Evolutionary conservation across 2,113 vertebrate species (phyloP).

Genomic region (Circaetus cinerascens): DNA sequence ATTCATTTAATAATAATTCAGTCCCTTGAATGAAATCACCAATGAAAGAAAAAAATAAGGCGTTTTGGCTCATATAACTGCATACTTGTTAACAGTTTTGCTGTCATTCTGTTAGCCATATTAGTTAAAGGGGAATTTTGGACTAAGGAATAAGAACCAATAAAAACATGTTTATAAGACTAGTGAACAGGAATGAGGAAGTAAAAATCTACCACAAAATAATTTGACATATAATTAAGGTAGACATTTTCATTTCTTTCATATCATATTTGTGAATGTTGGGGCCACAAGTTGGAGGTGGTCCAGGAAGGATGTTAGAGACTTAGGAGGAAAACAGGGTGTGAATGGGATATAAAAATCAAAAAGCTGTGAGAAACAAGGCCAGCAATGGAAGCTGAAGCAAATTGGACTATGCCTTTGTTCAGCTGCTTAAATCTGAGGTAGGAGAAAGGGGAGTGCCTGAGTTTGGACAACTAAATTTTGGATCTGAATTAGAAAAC

Average conservation of each 20-base stretch:
- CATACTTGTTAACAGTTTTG: background rate
- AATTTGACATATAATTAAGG: background rate
- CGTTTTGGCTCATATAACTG: rapidly evolving
- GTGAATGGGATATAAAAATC: background rate
- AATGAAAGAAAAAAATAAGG: background rate
- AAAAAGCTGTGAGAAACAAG: background rate
- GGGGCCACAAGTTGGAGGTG: background rate
- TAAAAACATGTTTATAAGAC: background rate
- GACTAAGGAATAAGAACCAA: background rate
- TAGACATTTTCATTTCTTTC: background rate
- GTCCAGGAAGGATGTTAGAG: background rate
- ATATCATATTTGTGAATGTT: background rate
- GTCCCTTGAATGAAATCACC: background rate
- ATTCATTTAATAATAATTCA: background rate
- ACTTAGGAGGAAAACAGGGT: background rate
- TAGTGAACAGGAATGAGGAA: background rate
- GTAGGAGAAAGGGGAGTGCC: rapidly evolving
- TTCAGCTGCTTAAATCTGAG: background rate
- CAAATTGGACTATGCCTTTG: background rate
- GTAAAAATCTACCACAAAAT: background rate
- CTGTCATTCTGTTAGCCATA: background rate
- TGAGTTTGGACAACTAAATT: background rate
- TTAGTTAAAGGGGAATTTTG: background rate
- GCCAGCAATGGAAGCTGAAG: background rate
- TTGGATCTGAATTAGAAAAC: background rate